Evolutionary conservation across 2,797 vertebrate genomes (phyloP).

Genomic region (Myoxocephalus aenaeus): DNA sequence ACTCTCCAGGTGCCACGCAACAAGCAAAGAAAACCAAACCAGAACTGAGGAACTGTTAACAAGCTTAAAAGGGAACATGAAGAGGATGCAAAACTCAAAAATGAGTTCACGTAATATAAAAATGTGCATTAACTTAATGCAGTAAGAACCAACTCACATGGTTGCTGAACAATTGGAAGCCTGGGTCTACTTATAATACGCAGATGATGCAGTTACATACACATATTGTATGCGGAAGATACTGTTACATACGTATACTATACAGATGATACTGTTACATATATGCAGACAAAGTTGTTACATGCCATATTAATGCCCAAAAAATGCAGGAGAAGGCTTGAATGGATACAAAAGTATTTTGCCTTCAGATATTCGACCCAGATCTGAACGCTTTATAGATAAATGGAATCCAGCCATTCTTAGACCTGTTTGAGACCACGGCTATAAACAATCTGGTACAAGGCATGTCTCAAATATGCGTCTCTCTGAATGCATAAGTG

Average conservation of each 20-base stretch:
- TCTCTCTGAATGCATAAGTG: slow-evolving; percentile 24
- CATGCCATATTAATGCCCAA: neutral
- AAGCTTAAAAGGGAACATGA: neutral
- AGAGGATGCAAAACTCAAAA: neutral
- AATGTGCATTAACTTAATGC: neutral
- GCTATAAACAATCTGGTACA: slow-evolving; percentile 28
- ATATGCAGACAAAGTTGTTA: neutral
- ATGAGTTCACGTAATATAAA: neutral
- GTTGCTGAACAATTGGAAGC: neutral
- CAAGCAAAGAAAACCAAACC: neutral
- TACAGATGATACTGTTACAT: neutral
- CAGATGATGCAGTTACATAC: neutral
- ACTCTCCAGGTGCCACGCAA: no score
- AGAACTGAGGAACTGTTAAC: neutral
- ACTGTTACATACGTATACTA: neutral
- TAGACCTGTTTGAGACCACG: slow-evolving; percentile 6
- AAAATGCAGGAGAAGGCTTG: neutral
- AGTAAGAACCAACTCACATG: neutral
- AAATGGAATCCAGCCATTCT: slow-evolving; percentile 4
- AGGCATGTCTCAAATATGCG: slow-evolving; percentile 42
- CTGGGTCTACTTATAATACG: neutral
- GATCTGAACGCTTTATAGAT: neutral
- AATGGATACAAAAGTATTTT: neutral
- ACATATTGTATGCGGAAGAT: slow-evolving; percentile 2
- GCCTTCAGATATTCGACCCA: neutral